A percentile compares a stretch with the other conserved stretches of the same genome.
These are phyloP conservation scores for Agrilus planipennis DNA, from an alignment of 1,140 invertebrate species.

Conservation along the genomic window DNA sequence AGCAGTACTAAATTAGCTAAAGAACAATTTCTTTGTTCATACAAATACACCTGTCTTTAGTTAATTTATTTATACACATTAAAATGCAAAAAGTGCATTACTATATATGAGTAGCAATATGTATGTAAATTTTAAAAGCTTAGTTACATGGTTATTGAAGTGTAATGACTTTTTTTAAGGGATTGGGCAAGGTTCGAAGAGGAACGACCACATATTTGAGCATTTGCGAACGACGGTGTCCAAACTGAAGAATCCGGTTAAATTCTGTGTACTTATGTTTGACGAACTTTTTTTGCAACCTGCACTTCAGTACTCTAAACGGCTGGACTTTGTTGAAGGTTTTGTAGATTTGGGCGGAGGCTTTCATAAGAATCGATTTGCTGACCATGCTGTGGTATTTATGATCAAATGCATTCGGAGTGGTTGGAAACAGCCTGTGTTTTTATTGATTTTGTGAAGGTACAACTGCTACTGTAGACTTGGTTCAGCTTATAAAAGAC, in stretches of 20 bases:
- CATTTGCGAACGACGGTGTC: not conserved
- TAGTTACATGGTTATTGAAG: too few relatives aligned
- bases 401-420: conserved; percentile 14
- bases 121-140: too few relatives aligned
- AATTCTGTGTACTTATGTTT: conserved; percentile 10
- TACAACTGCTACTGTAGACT: not conserved
- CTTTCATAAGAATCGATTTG: conserved; percentile 7
- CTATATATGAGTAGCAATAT: too few relatives aligned
- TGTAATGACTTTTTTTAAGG: too few relatives aligned
- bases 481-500: not conserved
- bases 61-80: too few relatives aligned
- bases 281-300: conserved; percentile 14
- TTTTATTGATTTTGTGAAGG: conserved; percentile 2
- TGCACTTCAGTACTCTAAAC: conserved; percentile 9
- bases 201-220: conserved; percentile 16
- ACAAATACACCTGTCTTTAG: too few relatives aligned
- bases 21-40: too few relatives aligned
- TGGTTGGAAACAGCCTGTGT: conserved; percentile 18
- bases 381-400: conserved; percentile 20
- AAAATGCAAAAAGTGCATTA: too few relatives aligned
- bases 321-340: conserved; percentile 13
- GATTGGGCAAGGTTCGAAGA: too few relatives aligned
- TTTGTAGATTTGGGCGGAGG: conserved; percentile 16
- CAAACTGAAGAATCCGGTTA: conserved; percentile 3
- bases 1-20: too few relatives aligned